Conservation (phyloP, 2,797 vertebrate species). For the Alcedo quadribrachys region DNA sequence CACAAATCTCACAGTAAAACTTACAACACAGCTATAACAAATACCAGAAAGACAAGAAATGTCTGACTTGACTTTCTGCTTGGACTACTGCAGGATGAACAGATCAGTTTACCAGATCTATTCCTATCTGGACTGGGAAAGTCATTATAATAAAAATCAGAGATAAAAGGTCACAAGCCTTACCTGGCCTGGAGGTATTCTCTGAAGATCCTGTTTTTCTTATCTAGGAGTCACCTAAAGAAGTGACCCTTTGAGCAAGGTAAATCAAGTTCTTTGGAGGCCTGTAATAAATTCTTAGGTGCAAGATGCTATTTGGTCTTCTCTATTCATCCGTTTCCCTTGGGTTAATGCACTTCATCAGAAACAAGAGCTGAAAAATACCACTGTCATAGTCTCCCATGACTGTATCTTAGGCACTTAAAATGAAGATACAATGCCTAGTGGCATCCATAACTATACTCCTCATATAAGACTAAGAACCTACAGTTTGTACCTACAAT, state of each 20-base stretch:
- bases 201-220: conserved; percentile 54
- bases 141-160: conserved; percentile 44
- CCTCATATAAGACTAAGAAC: background rate
- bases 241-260: conserved; percentile 43
- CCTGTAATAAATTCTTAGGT: conserved; percentile 7
- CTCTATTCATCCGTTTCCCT: background rate
- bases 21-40: conserved; percentile 4
- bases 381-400: background rate
- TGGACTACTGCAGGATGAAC: background rate
- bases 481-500: rapidly evolving
- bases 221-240: conserved; percentile 2
- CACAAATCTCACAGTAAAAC: conserved; percentile 13
- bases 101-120: conserved; percentile 35
- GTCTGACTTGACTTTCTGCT: background rate
- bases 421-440: background rate
- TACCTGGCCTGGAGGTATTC: conserved; percentile 38
- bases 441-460: background rate
- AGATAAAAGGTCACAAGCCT: conserved; percentile 48
- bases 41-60: conserved; percentile 21
- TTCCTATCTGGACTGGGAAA: conserved; percentile 39
- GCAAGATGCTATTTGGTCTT: background rate
- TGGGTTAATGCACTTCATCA: background rate
- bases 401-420: background rate
- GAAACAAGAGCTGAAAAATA: background rate
- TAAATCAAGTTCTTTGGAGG: conserved; percentile 21